These are phyloP conservation scores for Microcebus griseorufus DNA, from an alignment of 2,113 vertebrate genomes.

Conservation along the genomic window DNA sequence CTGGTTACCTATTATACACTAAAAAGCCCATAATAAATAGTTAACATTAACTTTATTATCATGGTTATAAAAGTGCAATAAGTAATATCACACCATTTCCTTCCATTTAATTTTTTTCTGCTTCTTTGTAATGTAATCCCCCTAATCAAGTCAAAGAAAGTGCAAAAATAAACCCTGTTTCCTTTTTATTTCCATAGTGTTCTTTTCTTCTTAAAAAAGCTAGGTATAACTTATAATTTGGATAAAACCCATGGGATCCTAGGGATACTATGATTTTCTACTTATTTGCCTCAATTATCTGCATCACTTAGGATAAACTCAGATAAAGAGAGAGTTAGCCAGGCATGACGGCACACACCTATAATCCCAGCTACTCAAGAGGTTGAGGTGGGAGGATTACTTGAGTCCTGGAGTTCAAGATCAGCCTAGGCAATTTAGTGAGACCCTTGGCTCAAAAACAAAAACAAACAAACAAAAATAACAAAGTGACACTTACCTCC, in stretches of 20 bases:
- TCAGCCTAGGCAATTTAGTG: too few relatives aligned
- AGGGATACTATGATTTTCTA: background rate
- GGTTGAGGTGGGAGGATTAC: too few relatives aligned
- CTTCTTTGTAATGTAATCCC: background rate
- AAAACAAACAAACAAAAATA: too few relatives aligned
- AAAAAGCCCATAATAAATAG: background rate
- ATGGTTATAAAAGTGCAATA: background rate
- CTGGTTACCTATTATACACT: background rate
- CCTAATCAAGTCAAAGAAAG: background rate
- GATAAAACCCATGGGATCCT: background rate
- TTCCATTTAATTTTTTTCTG: constrained; percentile 6
- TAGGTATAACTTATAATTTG: background rate
- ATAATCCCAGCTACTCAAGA: too few relatives aligned
- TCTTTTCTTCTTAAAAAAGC: background rate
- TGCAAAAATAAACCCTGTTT: background rate
- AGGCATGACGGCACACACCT: too few relatives aligned
- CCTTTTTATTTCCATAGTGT: background rate
- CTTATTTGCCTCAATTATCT: background rate
- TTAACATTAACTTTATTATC: background rate
- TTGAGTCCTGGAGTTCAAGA: too few relatives aligned
- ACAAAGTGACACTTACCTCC: constrained; percentile 61
- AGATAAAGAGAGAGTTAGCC: background rate
- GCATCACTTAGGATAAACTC: background rate
- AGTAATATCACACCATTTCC: background rate
- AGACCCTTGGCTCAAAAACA: too few relatives aligned